Percentiles rank a stretch among this genome's conserved stretches.
Conservation (phyloP, 2,888 invertebrate species). For the Eustalomyia histrio region DNA sequence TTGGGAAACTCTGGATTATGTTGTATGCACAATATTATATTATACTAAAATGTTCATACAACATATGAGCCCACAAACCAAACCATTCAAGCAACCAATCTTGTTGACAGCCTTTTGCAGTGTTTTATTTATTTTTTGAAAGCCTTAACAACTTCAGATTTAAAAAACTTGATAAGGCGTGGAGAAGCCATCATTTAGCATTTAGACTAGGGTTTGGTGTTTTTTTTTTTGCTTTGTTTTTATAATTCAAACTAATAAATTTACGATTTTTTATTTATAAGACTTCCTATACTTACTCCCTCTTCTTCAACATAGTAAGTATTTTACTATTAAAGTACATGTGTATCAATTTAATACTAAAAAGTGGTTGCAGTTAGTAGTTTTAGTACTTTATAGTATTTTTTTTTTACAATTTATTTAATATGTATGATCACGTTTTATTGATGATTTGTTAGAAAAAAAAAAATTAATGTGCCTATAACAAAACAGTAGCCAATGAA, state of each 20-base stretch:
- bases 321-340: constrained; percentile 5
- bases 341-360: constrained; percentile 47
- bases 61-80: constrained; percentile 37
- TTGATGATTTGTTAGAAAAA: constrained; percentile 51
- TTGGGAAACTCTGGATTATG: too few species aligned
- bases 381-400: constrained; percentile 31
- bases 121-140: constrained; percentile 15
- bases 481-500: not conserved
- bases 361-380: constrained; percentile 48
- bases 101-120: constrained; percentile 53
- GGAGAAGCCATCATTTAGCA: constrained; percentile 58
- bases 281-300: constrained; percentile 38
- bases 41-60: constrained; percentile 30
- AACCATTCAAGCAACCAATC: constrained; percentile 49
- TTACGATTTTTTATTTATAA: constrained; percentile 44
- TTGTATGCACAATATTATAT: not conserved
- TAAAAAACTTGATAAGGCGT: constrained; percentile 58
- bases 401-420: constrained; percentile 30
- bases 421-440: constrained; percentile 66
- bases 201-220: constrained; percentile 58
- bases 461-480: not conserved
- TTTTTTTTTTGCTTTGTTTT: constrained; percentile 1
- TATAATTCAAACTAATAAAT: constrained; percentile 59
- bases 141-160: constrained; percentile 37
- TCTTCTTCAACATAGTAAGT: not conserved